Percentiles rank a stretch among this genome's conserved stretches.
Conservation (phyloP, 2,888 invertebrate genomes). For the Torymus texanus region DNA sequence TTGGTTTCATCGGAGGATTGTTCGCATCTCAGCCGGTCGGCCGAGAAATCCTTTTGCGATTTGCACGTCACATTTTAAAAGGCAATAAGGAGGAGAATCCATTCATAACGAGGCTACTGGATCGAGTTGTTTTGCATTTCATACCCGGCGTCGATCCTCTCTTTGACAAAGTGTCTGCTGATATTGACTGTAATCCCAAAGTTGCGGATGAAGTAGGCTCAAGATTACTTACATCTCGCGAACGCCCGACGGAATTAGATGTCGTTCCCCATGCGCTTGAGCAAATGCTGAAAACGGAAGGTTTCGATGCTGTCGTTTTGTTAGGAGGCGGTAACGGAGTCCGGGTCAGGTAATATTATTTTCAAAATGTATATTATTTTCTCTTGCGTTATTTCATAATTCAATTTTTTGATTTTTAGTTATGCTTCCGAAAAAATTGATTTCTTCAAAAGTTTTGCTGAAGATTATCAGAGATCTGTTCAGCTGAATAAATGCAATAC, state of each 20-base stretch:
- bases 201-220: conserved; percentile 82
- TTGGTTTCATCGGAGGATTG: conserved; percentile 89
- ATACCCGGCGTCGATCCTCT: conserved; percentile 83
- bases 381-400: neutral
- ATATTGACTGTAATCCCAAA: conserved; percentile 71
- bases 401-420: conserved; percentile 63
- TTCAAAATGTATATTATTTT: neutral
- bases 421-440: conserved; percentile 76
- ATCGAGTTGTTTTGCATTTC: conserved; percentile 86
- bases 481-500: conserved; percentile 64
- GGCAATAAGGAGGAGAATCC: conserved; percentile 84
- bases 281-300: conserved; percentile 80
- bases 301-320: conserved; percentile 84
- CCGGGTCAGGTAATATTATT: conserved; percentile 77
- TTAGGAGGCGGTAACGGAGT: conserved; percentile 83
- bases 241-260: conserved; percentile 74
- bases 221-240: conserved; percentile 77
- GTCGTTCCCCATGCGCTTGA: conserved; percentile 79
- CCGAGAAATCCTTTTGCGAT: conserved; percentile 87
- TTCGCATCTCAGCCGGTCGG: conserved; percentile 89
- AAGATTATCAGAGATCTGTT: conserved; percentile 76
- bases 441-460: conserved; percentile 66
- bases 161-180: conserved; percentile 76
- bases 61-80: conserved; percentile 87
- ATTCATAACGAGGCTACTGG: conserved; percentile 80